Evolutionary conservation across 2,797 vertebrate species (phyloP).

Genomic region (Anas acuta): DNA sequence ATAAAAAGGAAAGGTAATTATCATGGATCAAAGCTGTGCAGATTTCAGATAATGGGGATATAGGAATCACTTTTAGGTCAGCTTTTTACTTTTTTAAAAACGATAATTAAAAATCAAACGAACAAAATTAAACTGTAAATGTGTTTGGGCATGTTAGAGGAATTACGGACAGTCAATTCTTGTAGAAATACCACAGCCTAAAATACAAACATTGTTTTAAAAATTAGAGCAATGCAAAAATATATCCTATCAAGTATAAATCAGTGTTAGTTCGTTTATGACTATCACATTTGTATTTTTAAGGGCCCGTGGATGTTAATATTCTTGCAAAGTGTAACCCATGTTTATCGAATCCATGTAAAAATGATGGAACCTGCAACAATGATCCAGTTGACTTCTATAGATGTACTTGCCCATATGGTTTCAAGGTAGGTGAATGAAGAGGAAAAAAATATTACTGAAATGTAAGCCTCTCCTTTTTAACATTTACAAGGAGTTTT

Average conservation of each 20-base stretch:
- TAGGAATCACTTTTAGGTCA: not conserved
- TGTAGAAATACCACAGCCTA: not conserved
- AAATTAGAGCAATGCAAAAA: not conserved
- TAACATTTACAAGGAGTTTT: not conserved
- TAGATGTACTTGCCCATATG: slow-evolving; percentile 94
- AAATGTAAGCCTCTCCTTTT: not conserved
- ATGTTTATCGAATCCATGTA: slow-evolving; percentile 94
- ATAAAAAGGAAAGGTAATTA: not conserved
- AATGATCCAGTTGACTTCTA: slow-evolving; percentile 96
- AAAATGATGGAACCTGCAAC: slow-evolving; percentile 94
- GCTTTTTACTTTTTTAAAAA: not conserved
- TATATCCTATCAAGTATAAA: not conserved
- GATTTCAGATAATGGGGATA: not conserved
- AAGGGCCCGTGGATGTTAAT: slow-evolving; percentile 90
- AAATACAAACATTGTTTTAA: not conserved
- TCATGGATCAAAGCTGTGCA: not conserved
- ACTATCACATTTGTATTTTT: slow-evolving; percentile 52
- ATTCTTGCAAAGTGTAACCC: slow-evolving; percentile 96
- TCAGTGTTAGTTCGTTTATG: not conserved
- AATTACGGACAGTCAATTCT: not conserved
- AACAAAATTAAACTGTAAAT: not conserved
- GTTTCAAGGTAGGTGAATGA: slow-evolving; percentile 89
- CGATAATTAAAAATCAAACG: not conserved
- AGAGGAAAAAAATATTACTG: not conserved
- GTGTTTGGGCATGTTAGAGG: not conserved